Evolutionary conservation across 2,113 vertebrate genomes (phyloP).

Genomic region (Tragelaphus scriptus): DNA sequence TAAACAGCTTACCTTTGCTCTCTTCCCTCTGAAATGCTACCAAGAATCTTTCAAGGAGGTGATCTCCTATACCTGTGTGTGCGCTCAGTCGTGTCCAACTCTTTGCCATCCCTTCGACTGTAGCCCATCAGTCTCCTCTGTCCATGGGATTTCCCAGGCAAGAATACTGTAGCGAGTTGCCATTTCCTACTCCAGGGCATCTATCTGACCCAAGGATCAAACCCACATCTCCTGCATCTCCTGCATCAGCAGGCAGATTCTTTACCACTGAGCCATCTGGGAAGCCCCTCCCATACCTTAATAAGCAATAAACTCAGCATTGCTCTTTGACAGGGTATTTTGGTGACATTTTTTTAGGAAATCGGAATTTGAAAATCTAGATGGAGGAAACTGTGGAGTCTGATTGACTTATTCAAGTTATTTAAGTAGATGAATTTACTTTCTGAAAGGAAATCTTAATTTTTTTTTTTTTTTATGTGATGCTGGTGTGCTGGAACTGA

Average conservation of each 20-base stretch:
- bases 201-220: neutral
- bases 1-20: neutral
- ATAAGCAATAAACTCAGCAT: neutral
- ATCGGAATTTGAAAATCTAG: neutral
- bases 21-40: neutral
- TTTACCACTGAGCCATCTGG: neutral
- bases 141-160: neutral
- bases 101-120: neutral
- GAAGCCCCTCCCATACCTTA: neutral
- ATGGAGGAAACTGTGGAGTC: neutral
- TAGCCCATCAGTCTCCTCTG: neutral
- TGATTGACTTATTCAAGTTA: neutral
- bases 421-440: neutral
- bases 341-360: conserved; percentile 10
- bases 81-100: neutral
- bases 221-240: neutral
- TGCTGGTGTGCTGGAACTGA: neutral
- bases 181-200: neutral
- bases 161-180: neutral
- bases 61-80: neutral
- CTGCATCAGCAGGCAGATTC: neutral
- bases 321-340: neutral
- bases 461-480: neutral
- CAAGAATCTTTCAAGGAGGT: neutral
- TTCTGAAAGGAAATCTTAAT: neutral